Evolutionary conservation across 2,113 vertebrate species (phyloP).

Genomic region (Meriones unguiculatus): DNA sequence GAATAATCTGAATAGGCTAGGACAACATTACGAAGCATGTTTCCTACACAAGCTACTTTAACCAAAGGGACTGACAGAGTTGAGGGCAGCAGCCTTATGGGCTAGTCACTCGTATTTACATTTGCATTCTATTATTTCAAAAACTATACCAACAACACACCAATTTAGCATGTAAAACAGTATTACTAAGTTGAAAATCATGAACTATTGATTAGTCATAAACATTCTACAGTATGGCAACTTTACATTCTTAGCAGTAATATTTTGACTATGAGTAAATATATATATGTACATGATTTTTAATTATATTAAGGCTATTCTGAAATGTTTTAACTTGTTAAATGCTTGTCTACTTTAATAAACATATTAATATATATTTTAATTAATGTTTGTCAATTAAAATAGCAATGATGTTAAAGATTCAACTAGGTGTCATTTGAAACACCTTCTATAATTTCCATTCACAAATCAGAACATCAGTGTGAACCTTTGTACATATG

Average conservation of each 20-base stretch:
- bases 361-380: background rate
- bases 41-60: background rate
- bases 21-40: background rate
- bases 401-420: background rate
- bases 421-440: background rate
- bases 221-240: background rate
- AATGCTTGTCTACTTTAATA: background rate
- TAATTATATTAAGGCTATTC: background rate
- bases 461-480: background rate
- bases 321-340: background rate
- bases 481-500: background rate
- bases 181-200: background rate
- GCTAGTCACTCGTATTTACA: background rate
- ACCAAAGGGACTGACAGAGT: background rate
- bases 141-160: background rate
- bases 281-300: background rate
- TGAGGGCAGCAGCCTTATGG: background rate
- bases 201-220: background rate
- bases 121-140: background rate
- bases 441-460: background rate
- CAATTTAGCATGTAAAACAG: background rate
- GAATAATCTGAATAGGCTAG: background rate
- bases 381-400: conserved; percentile 8
- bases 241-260: background rate
- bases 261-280: background rate